Base-by-base conservation (phyloP, 2,113 vertebrate genomes). In the Sinocyclocheilus grahami region DNA sequence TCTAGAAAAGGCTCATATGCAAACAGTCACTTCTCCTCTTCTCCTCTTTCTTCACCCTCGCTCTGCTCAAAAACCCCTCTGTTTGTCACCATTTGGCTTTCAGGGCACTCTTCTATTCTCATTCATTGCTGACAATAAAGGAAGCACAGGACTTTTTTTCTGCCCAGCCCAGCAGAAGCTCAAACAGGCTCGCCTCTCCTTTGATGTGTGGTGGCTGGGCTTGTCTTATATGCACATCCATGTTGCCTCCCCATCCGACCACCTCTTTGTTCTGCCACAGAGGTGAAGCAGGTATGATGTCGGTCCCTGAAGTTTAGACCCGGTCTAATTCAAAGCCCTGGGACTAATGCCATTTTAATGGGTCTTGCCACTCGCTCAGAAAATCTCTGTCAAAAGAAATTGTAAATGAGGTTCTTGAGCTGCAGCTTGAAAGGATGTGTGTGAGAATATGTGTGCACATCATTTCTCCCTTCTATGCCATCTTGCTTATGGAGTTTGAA, bases 271-370 rank as follows among this genome's bases (percentile, higher is more conserved):
- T 86, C 58, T 86, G 87, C 88, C 89, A 92, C 87, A 80, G 88
- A 92, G 90, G 33, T 90, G 88, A 87, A 91, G 88, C 93, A 93
- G 92, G 94, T 93, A 93, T 92, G 92, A 95, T 95, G 94, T 94
- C 90, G 88, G 92, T 93, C 95, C 90, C 96, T 90, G 90, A 95
- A 95, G 96, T 96, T 96, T 95, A 89, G 89, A 82, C 93, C 92
- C 94, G 94, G 95, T 95, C 95, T 97, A 95, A 97, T 97, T 98
- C 96, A 95, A 95, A 96, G 93, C 91, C 94, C 93, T 93, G 88
- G 87, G 91, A 92, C 92, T 94, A 93, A 94, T 96, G 95, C 95
- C 91, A 94, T 93, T 96, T 96, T 97, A 97, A 96, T 96, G 96
- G 48, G 95, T 90, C 78, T 89, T 92, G 87, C 91, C 86, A 90